A percentile compares a stretch with the other conserved stretches of the same genome.
Evolutionary conservation across 2,888 invertebrate genomes (phyloP).

Genomic region (Ornithoptera alexandrae): DNA sequence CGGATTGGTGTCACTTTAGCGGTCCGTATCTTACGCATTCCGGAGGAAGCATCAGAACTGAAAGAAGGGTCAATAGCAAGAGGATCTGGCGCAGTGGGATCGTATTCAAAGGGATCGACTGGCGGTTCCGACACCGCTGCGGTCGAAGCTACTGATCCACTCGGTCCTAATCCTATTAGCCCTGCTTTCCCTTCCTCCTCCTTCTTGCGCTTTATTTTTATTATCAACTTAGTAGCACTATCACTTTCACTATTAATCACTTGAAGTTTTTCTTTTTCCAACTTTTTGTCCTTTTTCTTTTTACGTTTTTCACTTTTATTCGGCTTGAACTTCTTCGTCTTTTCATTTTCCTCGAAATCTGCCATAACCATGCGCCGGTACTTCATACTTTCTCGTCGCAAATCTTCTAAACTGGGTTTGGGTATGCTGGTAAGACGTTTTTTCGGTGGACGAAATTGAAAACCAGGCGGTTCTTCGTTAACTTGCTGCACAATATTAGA

Average conservation of each 20-base stretch:
- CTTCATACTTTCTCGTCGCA: conserved; percentile 92
- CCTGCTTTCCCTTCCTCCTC: conserved; percentile 58
- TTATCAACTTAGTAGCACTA: conserved; percentile 87
- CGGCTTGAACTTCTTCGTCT: conserved; percentile 69
- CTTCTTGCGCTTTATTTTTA: conserved; percentile 83
- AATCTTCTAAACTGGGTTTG: conserved; percentile 88
- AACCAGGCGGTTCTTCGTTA: conserved; percentile 70
- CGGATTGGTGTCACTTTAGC: conserved; percentile 88
- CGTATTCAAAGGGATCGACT: conserved; percentile 71
- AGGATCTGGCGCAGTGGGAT: conserved; percentile 69
- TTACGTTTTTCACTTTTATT: conserved; percentile 67
- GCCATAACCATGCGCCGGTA: conserved; percentile 91
- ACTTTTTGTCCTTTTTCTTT: conserved; percentile 78
- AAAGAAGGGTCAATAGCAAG: conserved; percentile 69
- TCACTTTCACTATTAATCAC: conserved; percentile 73
- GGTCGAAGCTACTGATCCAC: conserved; percentile 50
- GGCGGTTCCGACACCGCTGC: conserved; percentile 54
- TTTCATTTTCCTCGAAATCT: conserved; percentile 86
- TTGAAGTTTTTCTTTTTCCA: conserved; percentile 78
- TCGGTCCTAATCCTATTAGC: conserved; percentile 38
- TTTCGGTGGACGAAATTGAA: conserved; percentile 87
- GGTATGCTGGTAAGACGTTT: conserved; percentile 83
- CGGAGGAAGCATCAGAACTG: conserved; percentile 60
- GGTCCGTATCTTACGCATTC: conserved; percentile 81
- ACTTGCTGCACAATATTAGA: conserved; percentile 78